Evolutionary conservation across 2,797 vertebrate genomes (phyloP), one percentile per base, ranked within the genome.

Genomic region (Tragelaphus oryx): DNA sequence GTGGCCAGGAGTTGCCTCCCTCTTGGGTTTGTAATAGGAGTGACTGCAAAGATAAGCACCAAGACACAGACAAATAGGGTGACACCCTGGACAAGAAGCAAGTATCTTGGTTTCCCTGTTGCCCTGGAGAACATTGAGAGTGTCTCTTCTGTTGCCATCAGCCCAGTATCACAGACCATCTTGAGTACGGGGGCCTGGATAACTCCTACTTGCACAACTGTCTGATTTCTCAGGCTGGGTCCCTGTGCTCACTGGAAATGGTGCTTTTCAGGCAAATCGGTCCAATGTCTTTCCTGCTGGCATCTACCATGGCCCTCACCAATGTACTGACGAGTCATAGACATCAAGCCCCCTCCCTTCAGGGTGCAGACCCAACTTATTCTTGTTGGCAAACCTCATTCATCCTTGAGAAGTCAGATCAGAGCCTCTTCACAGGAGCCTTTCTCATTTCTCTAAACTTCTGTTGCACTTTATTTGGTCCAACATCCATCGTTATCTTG

Each of bases 241-340:
- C n/a, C 33, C 62, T 3, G 0, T 18, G 75, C 26, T 84, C 37
- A 37, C 68, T 18, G 68, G 50, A 37, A 68, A 93, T 22, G 17
- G 55, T 41, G 16, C 30, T 82, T 94, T 46, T 50, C 1, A 37
- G 62, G 57, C 33, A 54, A 46, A 30, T 1, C 14, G 0, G 4
- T 20, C 26, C n/a, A 8, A 17, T 7, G 17, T 65, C 30, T 85
- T 50, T 87, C 54, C 14, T 41, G 2, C 18, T n/a, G 16, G 55
- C 1, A 8, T 4, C 11, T 18, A 30, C n/a, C 4, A n/a, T 8
- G 14, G 79, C 30, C 91, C 62, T 50, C 28, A 44, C 26, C 2
- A 2, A 26, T 0, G 1, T 5, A 28, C 8, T 12, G 33, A 52
- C 6, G 4, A 16, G 11, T 41, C 46, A 26, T 7, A 26, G 46